Evolutionary conservation across 2,888 invertebrate genomes (phyloP).

Genomic region (Ethmia dodecea): DNA sequence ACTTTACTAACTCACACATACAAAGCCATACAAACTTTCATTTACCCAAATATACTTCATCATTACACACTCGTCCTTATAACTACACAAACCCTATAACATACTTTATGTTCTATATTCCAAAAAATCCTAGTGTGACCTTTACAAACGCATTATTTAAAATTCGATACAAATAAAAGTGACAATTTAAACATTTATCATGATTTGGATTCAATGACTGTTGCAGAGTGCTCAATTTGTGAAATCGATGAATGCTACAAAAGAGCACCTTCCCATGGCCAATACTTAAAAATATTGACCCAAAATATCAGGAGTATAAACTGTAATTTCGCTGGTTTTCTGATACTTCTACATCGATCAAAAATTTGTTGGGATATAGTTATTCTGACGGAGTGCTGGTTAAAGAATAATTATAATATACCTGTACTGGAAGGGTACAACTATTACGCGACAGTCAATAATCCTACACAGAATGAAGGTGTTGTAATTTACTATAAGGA

Average conservation of each 20-base stretch:
- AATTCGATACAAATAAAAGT: no score
- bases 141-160: no score
- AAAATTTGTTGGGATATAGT: constrained; percentile 19
- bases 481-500: constrained; percentile 18
- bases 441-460: constrained; percentile 5
- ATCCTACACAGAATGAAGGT: constrained; percentile 22
- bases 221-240: not conserved
- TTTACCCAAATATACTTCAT: no score
- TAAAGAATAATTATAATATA: constrained; percentile 11
- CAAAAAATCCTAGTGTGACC: no score
- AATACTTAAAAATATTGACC: constrained; percentile 12
- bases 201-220: not conserved
- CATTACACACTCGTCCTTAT: no score
- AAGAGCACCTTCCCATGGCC: not conserved
- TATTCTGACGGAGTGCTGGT: constrained; percentile 23
- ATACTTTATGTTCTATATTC: no score
- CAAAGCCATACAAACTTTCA: not conserved
- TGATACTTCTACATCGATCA: constrained; percentile 14
- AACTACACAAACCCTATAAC: no score
- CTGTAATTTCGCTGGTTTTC: constrained; percentile 16
- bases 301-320: constrained; percentile 24
- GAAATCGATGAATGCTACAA: not conserved
- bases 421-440: constrained; percentile 16
- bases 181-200: not conserved
- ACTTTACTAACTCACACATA: not conserved